phyloP scores from a whole-genome alignment of 2,888 invertebrate genomes.

The Cosmopolites sordidus region DNA sequence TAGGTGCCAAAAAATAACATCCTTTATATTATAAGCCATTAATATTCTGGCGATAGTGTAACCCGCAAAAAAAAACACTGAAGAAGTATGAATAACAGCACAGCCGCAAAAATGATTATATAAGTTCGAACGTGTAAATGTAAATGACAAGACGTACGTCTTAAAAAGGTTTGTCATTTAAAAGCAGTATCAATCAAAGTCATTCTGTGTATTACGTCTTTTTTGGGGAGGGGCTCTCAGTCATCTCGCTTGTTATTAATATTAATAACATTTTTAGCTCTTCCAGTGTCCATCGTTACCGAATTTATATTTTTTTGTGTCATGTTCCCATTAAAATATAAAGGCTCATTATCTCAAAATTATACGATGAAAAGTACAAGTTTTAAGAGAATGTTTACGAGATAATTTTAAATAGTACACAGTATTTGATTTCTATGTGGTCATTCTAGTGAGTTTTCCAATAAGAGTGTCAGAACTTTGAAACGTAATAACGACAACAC shows the following conservation, averaged over 20 bases:
- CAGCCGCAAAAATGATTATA: not conserved
- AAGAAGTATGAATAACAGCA: not conserved
- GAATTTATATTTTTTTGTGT: conserved; percentile 13
- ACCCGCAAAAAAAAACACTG: not conserved
- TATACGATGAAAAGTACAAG: conserved; percentile 8
- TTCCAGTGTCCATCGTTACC: conserved; percentile 15
- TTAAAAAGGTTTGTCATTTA: conserved; percentile 9
- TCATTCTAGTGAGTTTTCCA: too few species aligned
- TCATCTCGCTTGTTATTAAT: conserved; percentile 21
- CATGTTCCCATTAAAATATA: conserved; percentile 8
- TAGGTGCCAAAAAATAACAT: too few species aligned
- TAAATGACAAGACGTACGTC: conserved; percentile 6
- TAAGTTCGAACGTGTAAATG: conserved; percentile 3
- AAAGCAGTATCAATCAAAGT: conserved; percentile 19
- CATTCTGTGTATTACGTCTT: conserved; percentile 17
- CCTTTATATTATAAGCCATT: too few species aligned
- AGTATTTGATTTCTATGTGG: too few species aligned
- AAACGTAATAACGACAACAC: too few species aligned
- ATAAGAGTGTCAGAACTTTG: too few species aligned
- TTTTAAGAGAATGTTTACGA: conserved; percentile 2
- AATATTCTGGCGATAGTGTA: too few species aligned
- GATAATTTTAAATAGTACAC: too few species aligned
- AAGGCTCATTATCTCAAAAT: conserved; percentile 1
- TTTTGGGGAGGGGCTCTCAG: conserved; percentile 15
- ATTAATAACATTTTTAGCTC: conserved; percentile 21